These are phyloP conservation scores for Dipodomys merriami DNA, from an alignment of 2,113 vertebrate species.

Conservation along the genomic window DNA sequence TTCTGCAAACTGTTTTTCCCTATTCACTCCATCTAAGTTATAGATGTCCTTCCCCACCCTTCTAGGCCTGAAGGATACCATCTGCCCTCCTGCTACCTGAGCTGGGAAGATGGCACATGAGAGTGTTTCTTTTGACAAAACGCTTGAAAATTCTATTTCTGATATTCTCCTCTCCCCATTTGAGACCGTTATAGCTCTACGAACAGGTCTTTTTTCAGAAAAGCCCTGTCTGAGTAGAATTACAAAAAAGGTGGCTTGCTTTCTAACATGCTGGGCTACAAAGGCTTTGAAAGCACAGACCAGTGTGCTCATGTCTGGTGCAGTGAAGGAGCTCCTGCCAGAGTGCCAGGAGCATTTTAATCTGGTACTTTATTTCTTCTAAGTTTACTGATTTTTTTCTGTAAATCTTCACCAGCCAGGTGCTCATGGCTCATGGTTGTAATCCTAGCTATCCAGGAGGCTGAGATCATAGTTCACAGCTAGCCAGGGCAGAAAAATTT, in stretches of 20 bases:
- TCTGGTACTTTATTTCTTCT: not conserved
- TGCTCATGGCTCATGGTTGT: no score
- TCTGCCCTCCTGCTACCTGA: no score
- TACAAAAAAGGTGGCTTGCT: not conserved
- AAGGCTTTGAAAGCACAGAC: not conserved
- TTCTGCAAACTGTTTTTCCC: not conserved
- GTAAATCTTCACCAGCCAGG: not conserved
- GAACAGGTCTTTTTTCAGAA: slow-evolving; percentile 20
- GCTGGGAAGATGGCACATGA: not conserved
- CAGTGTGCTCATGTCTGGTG: not conserved
- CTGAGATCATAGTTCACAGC: no score
- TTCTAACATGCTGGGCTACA: not conserved
- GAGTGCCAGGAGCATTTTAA: not conserved
- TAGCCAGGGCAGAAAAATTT: no score
- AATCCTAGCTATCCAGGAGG: no score
- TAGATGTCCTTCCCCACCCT: not conserved
- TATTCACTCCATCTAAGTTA: not conserved
- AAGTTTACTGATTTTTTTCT: not conserved
- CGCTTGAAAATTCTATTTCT: not conserved
- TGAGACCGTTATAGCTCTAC: slow-evolving; percentile 9
- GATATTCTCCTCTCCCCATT: not conserved
- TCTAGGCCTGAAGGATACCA: no score
- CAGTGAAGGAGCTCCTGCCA: not conserved
- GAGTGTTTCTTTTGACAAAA: slow-evolving; percentile 3
- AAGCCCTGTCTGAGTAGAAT: not conserved